These are phyloP conservation scores for Hydrotaea diabolus DNA, from an alignment of 2,888 invertebrate genomes.

Conservation along the genomic window DNA sequence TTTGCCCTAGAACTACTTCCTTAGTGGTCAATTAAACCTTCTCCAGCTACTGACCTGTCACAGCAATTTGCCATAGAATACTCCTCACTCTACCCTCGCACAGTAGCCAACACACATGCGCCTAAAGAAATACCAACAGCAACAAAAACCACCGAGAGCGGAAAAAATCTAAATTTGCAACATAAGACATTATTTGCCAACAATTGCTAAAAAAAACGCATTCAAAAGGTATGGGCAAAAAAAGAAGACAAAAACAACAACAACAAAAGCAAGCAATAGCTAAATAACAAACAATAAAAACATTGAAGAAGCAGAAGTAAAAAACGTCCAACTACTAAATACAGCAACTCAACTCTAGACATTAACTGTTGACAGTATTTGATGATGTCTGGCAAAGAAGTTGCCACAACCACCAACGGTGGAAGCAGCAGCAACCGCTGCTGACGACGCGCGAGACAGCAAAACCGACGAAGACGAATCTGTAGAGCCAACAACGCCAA, in stretches of 20 bases:
- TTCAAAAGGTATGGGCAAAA: conserved; percentile 29
- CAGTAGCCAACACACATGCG: no score
- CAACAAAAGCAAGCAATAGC: not conserved
- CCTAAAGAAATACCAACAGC: not conserved
- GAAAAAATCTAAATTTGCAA: conserved; percentile 53
- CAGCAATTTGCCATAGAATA: no score
- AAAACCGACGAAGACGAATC: not conserved
- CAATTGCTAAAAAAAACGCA: conserved; percentile 35
- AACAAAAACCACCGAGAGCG: not conserved
- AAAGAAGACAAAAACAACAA: not conserved
- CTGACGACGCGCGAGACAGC: not conserved
- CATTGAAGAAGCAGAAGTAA: not conserved
- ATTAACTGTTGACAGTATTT: conserved; percentile 13
- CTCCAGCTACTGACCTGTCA: no score
- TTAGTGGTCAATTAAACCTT: no score
- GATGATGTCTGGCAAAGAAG: conserved; percentile 2
- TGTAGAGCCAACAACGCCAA: not conserved
- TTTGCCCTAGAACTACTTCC: no score
- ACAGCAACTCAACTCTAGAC: conserved; percentile 17
- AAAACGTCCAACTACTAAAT: not conserved
- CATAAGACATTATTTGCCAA: conserved; percentile 61
- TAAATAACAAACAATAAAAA: conserved; percentile 12
- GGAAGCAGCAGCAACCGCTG: not conserved
- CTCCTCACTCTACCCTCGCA: no score
- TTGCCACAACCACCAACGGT: not conserved